Evolutionary conservation across 2,888 invertebrate species (phyloP).

Genomic region (Drosophila pseudotakahashii): DNA sequence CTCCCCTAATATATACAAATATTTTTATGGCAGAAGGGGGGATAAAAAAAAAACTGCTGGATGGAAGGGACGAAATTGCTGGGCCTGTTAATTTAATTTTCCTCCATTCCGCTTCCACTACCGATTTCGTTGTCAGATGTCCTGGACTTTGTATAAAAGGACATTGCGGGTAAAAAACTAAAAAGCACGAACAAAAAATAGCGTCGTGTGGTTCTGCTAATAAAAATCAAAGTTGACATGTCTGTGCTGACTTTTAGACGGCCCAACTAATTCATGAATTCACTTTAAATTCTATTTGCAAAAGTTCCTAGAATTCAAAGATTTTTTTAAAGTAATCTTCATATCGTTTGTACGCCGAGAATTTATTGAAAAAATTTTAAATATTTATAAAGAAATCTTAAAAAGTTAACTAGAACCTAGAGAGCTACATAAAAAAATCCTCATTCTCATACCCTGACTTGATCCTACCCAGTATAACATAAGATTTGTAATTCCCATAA

Average conservation of each 20-base stretch:
- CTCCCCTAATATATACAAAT: constrained; percentile 25
- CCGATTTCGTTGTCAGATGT: constrained; percentile 17
- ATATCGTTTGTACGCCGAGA: no score
- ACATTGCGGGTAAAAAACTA: background rate
- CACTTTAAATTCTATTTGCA: background rate
- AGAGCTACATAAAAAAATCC: no score
- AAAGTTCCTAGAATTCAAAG: no score
- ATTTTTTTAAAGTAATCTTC: no score
- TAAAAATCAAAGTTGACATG: constrained; percentile 18
- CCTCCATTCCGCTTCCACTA: background rate
- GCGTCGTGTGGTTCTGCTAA: background rate
- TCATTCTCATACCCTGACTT: no score
- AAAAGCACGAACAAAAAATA: background rate
- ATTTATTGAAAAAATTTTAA: no score
- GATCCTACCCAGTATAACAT: no score
- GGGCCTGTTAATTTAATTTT: constrained; percentile 42
- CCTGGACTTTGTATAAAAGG: background rate
- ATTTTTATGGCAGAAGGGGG: constrained; percentile 22
- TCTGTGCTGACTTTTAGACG: background rate
- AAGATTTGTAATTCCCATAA: no score
- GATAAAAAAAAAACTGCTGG: background rate
- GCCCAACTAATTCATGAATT: constrained; percentile 20
- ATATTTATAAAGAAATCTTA: no score
- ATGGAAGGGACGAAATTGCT: constrained; percentile 7
- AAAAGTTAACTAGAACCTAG: no score